phyloP scores from a whole-genome alignment of 2,113 vertebrate species.

The Myotis brandtii region DNA sequence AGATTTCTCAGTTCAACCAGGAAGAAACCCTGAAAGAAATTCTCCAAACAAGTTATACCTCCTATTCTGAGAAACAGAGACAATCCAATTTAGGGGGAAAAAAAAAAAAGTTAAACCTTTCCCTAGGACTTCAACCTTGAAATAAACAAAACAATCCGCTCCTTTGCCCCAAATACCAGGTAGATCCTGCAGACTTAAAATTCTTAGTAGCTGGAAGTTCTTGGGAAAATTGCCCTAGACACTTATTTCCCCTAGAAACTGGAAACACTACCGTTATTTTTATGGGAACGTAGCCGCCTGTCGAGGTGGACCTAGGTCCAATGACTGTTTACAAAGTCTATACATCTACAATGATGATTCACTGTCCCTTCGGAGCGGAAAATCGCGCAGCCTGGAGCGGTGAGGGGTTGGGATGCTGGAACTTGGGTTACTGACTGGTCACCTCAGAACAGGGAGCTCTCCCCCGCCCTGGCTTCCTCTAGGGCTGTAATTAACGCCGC shows the following conservation, averaged over 20 bases:
- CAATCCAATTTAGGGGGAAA: neutral
- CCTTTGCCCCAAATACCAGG: neutral
- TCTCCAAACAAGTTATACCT: conserved; percentile 74
- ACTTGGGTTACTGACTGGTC: neutral
- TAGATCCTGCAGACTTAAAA: neutral
- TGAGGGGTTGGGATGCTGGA: neutral
- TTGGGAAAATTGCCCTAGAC: neutral
- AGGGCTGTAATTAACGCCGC: neutral
- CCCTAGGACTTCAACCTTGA: neutral
- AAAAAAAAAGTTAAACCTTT: neutral
- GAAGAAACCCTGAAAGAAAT: conserved; percentile 77
- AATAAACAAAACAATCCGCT: conserved; percentile 44
- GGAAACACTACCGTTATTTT: conserved; percentile 39
- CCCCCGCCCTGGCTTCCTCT: neutral
- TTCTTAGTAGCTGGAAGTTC: conserved; percentile 55
- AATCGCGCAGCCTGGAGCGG: neutral
- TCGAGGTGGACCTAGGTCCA: neutral
- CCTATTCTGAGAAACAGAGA: neutral
- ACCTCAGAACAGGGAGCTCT: neutral
- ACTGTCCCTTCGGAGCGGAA: neutral
- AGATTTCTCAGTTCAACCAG: conserved; percentile 73
- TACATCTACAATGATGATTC: neutral
- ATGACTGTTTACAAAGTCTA: conserved; percentile 43
- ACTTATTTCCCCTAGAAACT: neutral
- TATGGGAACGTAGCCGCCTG: neutral